Evolutionary conservation across 2,888 invertebrate species (phyloP).

Genomic region (Lacanobia oleracea): DNA sequence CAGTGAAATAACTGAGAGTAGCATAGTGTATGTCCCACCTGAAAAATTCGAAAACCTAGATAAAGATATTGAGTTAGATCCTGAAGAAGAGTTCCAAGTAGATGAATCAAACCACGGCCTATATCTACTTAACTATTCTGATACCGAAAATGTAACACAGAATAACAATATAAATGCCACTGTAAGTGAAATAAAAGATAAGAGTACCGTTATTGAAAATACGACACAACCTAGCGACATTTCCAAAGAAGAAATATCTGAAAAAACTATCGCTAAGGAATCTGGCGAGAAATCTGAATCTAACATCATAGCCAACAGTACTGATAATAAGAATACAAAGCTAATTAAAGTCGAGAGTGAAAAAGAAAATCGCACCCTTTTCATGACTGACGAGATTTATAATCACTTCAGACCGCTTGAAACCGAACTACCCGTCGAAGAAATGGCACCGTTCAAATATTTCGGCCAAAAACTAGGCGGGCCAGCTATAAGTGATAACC

Average conservation of each 20-base stretch:
- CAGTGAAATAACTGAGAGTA: slow-evolving; percentile 77
- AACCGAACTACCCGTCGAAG: slow-evolving; percentile 91
- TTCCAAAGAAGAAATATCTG: slow-evolving; percentile 68
- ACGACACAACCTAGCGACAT: slow-evolving; percentile 64
- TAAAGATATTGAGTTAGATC: slow-evolving; percentile 86
- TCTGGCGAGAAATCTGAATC: slow-evolving; percentile 78
- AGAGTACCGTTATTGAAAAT: slow-evolving; percentile 70
- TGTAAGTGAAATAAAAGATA: slow-evolving; percentile 72
- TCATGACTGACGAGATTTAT: slow-evolving; percentile 91
- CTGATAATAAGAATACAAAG: slow-evolving; percentile 78
- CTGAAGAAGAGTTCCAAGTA: slow-evolving; percentile 89
- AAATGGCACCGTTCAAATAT: slow-evolving; percentile 93
- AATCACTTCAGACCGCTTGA: slow-evolving; percentile 92
- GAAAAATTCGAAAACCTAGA: slow-evolving; percentile 86
- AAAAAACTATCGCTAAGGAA: slow-evolving; percentile 67
- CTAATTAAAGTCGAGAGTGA: slow-evolving; percentile 79
- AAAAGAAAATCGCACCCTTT: slow-evolving; percentile 89
- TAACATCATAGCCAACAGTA: slow-evolving; percentile 82
- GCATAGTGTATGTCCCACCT: slow-evolving; percentile 85
- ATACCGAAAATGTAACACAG: slow-evolving; percentile 84
- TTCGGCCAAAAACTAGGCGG: slow-evolving; percentile 92
- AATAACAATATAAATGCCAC: slow-evolving; percentile 74
- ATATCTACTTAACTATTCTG: slow-evolving; percentile 88
- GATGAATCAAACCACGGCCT: slow-evolving; percentile 89
- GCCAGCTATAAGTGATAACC: slow-evolving; percentile 82